Base-by-base conservation (phyloP, 2,113 vertebrate species). In the Agapornis roseicollis region DNA sequence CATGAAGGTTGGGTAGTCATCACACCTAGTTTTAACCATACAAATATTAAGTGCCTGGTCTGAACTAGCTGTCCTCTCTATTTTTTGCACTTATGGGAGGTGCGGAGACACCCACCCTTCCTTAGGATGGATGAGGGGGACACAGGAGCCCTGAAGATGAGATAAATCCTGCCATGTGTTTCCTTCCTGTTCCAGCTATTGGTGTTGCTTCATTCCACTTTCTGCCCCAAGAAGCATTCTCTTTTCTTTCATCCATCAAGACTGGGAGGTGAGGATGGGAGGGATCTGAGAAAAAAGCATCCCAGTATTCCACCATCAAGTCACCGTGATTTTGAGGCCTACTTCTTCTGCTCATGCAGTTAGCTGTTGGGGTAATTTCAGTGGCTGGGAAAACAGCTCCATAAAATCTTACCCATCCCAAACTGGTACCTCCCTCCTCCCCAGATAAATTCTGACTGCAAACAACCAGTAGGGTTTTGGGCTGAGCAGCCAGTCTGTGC, bases 241-340 rank as follows among this genome's bases (percentile, higher is more conserved):
- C 11, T 70, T 58, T 53, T 12, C 53, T 69, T 66, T 0, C 0
- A 9, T 29, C 12, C 27, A 29, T 7, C 41, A 9, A 28, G 50
- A n/a, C 33, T 44, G 60, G 31, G 20, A 35, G 11, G 17, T n/a
- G 33, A 63, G 35, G 33, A 39, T 27, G 50, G 42, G 10, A 20
- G 56, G 22, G 22, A 55, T 27, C 27, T 5, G 1, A 70, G 39
- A 23, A 31, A n/a, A 91, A 80, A 28, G 2, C 55, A 39, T 13
- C 29, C 23, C 56, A 63, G 14, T 16, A 28, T 47, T 56, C 22
- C 2, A 1, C 20, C 25, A 39, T 6, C 0, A 0, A 71, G 35
- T 19, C 53, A n/a, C 12, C 0, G 1, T 5, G 18, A 31, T 74
- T 66, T 55, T 1, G 3, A 55, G 69, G 52, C 13, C 9, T 35